phyloP scores from a whole-genome alignment of 2,888 invertebrate genomes.

The Scaptomyza parva region DNA sequence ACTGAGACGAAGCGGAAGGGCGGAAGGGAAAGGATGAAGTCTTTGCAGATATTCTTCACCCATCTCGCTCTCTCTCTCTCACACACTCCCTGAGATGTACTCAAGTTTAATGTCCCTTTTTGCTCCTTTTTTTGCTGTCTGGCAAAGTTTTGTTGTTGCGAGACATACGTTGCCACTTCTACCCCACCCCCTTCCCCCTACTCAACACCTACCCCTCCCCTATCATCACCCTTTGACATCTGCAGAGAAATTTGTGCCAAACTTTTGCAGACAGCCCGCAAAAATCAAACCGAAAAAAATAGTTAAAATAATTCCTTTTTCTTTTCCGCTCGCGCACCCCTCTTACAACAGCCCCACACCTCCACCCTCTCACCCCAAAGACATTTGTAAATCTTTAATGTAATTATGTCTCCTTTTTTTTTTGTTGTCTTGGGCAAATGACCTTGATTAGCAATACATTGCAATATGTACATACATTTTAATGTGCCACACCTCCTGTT shows the following conservation, averaged over 20 bases:
- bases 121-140: slow-evolving; percentile 63
- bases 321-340: no score
- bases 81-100: neutral
- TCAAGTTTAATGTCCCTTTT: slow-evolving; percentile 65
- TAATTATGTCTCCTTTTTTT: slow-evolving; percentile 21
- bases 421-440: slow-evolving; percentile 17
- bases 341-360: neutral
- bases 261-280: slow-evolving; percentile 53
- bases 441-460: slow-evolving; percentile 36
- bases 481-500: neutral
- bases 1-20: neutral
- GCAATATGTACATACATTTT: neutral
- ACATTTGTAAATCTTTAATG: slow-evolving; percentile 36
- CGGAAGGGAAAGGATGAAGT: neutral
- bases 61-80: neutral
- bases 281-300: neutral
- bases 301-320: neutral
- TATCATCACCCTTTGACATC: neutral
- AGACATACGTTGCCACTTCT: neutral
- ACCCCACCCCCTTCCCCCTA: neutral
- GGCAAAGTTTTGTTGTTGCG: slow-evolving; percentile 50
- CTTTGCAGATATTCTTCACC: neutral
- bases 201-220: no score
- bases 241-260: slow-evolving; percentile 42
- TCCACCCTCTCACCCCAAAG: neutral